Percentiles rank a stretch among this genome's conserved stretches.
phyloP scores from a whole-genome alignment of 2,888 invertebrate genomes.

The Sylvicola cinctus region DNA sequence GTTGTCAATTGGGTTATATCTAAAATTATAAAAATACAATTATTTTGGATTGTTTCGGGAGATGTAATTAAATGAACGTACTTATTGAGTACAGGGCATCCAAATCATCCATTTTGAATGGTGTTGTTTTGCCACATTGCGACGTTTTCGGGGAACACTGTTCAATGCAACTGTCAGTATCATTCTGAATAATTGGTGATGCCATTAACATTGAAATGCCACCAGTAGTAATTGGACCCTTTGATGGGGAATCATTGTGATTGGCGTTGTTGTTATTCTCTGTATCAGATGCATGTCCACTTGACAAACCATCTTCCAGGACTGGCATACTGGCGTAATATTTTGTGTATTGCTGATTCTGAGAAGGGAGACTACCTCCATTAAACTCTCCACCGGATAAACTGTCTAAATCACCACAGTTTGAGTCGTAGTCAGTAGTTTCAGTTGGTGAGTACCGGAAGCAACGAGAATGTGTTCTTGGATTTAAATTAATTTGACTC shows the following conservation, averaged over 20 bases:
- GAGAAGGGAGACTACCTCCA: conserved; percentile 16
- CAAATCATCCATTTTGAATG: conserved; percentile 9
- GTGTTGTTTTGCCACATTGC: too few species aligned
- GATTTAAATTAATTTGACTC: background rate
- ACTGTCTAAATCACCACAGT: conserved; percentile 70
- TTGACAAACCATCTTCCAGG: conserved; percentile 82
- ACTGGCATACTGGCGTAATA: conserved; percentile 71
- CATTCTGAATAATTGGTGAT: background rate
- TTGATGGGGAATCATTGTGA: too few species aligned
- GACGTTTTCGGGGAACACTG: too few species aligned
- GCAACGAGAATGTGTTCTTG: conserved; percentile 44
- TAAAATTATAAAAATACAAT: conserved; percentile 5
- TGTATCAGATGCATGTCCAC: conserved; percentile 81
- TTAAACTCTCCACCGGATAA: conserved; percentile 23
- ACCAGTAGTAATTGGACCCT: background rate
- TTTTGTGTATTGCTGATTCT: conserved; percentile 35
- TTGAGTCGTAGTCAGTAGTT: conserved; percentile 83
- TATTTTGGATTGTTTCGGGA: background rate
- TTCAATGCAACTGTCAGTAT: too few species aligned
- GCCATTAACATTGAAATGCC: background rate
- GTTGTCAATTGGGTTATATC: conserved; percentile 27
- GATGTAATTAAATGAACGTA: conserved; percentile 6
- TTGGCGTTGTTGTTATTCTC: conserved; percentile 41
- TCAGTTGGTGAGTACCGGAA: conserved; percentile 73
- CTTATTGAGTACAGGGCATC: conserved; percentile 18